Evolutionary conservation across 1,140 invertebrate species (phyloP), one percentile per base, ranked within the genome.

Genomic region (Anthonomus grandis): DNA sequence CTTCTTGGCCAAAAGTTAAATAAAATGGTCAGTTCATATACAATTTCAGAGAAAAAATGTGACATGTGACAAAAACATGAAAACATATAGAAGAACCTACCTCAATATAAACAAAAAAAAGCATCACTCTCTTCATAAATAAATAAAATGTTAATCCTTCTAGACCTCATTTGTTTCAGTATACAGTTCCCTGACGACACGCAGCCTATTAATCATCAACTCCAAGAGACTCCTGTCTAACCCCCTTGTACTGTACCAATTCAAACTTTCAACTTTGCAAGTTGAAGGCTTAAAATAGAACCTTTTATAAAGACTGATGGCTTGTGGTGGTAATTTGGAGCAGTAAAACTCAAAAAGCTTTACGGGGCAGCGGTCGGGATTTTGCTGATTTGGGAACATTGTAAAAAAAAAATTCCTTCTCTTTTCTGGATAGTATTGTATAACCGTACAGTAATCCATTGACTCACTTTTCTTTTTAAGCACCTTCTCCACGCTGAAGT

Each of bases 301-400:
- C 41, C 91, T 84, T 75, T 92, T 89, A 68, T 88, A 91, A 49
- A 89, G 82, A 36, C 86, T 89, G 72, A 90, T 92, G 34, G 91
- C 89, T 70, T 86, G 90, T 74, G 93, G 90, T n/a, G 91, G 91
- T 64, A 91, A 94, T 82, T 95, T 95, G 12, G 90, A 93, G 50
- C 94, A 79, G 75, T 95, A 96, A 77, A 95, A 95, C 78, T 95
- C 91, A 69, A 93, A 95, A 13, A 95, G 76, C 71, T 92, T 92
- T 9, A 96, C 90, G 61, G 92, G 91, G 81, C 93, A 95, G 53
- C 91, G 79, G 4, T 93, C 73, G 5, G 90, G 90, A 77, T 93
- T 91, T 39, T 91, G 87, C 71, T 89, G 82, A 68, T 94, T 93
- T 75, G 93, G 91, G 72, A 90, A 85, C 70, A 93, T 90, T 70